These are phyloP conservation scores for Xerus inauris DNA, from an alignment of 2,113 vertebrate genomes.

Conservation along the genomic window DNA sequence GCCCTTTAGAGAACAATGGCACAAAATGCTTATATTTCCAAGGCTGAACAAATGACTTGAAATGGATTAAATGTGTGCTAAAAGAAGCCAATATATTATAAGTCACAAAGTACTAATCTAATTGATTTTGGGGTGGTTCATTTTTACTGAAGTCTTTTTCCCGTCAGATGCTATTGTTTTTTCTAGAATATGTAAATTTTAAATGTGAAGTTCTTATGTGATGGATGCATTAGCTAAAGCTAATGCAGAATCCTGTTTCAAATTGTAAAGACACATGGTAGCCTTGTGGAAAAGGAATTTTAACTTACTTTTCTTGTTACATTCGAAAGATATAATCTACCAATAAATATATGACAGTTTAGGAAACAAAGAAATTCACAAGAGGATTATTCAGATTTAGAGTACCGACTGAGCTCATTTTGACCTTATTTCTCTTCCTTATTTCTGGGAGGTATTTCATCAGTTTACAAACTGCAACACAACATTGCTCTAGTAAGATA, in stretches of 20 bases:
- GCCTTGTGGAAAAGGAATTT: background rate
- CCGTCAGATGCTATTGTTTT: background rate
- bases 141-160: background rate
- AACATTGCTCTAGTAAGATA: background rate
- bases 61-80: slow-evolving; percentile 35
- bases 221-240: background rate
- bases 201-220: background rate
- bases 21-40: slow-evolving; percentile 56
- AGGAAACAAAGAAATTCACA: background rate
- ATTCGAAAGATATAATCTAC: background rate
- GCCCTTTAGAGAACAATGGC: slow-evolving; percentile 78
- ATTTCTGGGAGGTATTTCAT: background rate
- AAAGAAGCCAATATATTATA: slow-evolving; percentile 31
- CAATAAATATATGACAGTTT: background rate
- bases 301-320: background rate
- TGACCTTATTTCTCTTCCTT: background rate
- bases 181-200: background rate
- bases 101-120: slow-evolving; percentile 49
- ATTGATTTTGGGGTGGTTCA: background rate
- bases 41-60: slow-evolving; percentile 65
- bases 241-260: background rate
- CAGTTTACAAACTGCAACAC: background rate
- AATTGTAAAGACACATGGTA: background rate
- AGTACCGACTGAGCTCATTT: background rate
- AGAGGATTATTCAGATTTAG: background rate